Base-by-base conservation (phyloP, 2,888 invertebrate species). In the Eudemis profundana region DNA sequence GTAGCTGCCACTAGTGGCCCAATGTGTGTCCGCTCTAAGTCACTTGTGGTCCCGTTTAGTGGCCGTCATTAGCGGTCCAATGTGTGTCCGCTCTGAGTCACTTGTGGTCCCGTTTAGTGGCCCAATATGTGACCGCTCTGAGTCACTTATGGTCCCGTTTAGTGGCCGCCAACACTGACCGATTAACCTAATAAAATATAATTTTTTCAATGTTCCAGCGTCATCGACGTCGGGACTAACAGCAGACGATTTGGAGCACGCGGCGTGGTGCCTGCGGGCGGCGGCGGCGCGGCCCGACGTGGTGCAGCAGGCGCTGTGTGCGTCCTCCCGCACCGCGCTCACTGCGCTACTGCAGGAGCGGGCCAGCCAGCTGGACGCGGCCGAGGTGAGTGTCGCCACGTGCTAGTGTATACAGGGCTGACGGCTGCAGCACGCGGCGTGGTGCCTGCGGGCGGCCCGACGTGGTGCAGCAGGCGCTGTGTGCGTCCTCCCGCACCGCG, bases 171-270 rank as follows among this genome's bases (percentile, higher is more conserved):
- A 2, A 5, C 23, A 4, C 23, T 23, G 23, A 7, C 10, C 7
- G 10, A 8, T 0, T 33, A 8, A 10, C 7, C 2, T 33, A 33
- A 10, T 33, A 5, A 8, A 33, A 2, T 33, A 10, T 8, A 1
- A n/a, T n/a, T n/a, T 8, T 8, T 4, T 33, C 33, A 7, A 1
- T 23, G 69, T 10, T 23, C 50, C 2, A 65, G 60, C 46, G 70
- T 74, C 29, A 53, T 71, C 8, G 63, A 70, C 15, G 38, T 95
- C 96, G 84, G 94, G 96, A 0, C 97, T 99, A 74, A 99, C 98
- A n/a, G 97, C 98, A 74, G 99, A 99, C 83, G 98, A 99, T 86
- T 92, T 95, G 33, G 98, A 99, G 84, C 95, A 98, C 81, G 95
- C 98, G 64, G 95, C 97, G 54, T 93, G 96, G 72, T 97, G 97